phyloP scores from a whole-genome alignment of 37 sponge, comb jelly and placozoan genomes.

The Haliclona indistincta region DNA sequence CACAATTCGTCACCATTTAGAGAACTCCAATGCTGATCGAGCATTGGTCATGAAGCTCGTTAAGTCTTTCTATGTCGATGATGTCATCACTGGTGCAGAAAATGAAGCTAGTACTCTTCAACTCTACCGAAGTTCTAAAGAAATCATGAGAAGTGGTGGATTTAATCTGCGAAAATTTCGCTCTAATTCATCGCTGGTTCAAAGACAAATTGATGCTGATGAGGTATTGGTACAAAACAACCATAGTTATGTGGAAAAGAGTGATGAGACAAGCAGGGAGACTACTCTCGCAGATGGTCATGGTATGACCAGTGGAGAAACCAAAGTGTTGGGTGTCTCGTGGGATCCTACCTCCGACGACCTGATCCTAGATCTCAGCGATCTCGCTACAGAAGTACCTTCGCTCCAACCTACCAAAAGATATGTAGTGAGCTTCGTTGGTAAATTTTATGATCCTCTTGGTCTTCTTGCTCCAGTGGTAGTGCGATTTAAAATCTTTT shows the following conservation, averaged over 20 bases:
- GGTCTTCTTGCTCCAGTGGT: constrained; percentile 14
- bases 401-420: constrained; percentile 17
- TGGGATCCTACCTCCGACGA: constrained; percentile 16
- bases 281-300: too few species aligned
- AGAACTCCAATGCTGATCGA: constrained; percentile 7
- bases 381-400: not conserved
- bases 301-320: too few species aligned
- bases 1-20: constrained; percentile 21
- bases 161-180: constrained; percentile 15
- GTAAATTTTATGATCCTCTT: constrained; percentile 16
- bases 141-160: constrained; percentile 12
- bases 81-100: not conserved
- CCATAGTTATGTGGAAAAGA: too few species aligned
- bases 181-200: constrained; percentile 13
- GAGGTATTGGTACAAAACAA: too few species aligned
- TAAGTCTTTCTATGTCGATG: constrained; percentile 38
- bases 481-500: constrained; percentile 16
- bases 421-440: constrained; percentile 3
- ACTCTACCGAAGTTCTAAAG: constrained; percentile 3
- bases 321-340: constrained; percentile 21
- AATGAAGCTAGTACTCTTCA: constrained; percentile 1
- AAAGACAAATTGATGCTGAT: too few species aligned
- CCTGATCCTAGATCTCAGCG: constrained; percentile 9
- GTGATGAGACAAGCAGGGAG: too few species aligned
- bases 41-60: too few species aligned